phyloP scores from a whole-genome alignment of 2,888 invertebrate species.

The Melanophora roralis region DNA sequence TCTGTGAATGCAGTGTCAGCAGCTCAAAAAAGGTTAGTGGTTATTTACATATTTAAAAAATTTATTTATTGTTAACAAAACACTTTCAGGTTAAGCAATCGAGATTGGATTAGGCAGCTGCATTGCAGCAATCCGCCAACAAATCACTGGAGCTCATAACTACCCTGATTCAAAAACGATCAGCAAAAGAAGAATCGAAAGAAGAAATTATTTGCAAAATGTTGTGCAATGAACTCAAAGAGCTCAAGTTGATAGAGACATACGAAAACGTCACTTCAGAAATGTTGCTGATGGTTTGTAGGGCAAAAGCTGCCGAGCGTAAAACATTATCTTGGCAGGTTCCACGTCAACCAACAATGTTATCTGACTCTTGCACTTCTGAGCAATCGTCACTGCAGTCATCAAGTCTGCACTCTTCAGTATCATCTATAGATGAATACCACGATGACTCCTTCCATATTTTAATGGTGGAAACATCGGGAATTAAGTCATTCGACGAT shows the following conservation, averaged over 20 bases:
- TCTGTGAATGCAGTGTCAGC: conserved; percentile 6
- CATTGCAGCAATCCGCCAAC: conserved; percentile 14
- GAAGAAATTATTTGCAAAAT: conserved; percentile 15
- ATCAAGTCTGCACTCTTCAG: neutral
- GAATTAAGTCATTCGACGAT: conserved; percentile 5
- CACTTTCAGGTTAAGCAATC: conserved; percentile 1
- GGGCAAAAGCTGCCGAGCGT: conserved; percentile 12
- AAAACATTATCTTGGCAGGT: conserved; percentile 6
- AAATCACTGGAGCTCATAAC: conserved; percentile 13
- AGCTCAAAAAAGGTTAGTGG: conserved; percentile 8
- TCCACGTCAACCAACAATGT: neutral
- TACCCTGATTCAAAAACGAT: neutral
- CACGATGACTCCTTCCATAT: neutral
- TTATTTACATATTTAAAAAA: conserved; percentile 12
- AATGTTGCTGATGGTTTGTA: conserved; percentile 13
- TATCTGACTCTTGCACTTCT: neutral
- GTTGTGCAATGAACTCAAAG: neutral
- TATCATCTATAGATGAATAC: neutral
- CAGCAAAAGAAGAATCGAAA: neutral
- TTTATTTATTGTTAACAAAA: conserved; percentile 7
- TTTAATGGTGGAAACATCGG: neutral
- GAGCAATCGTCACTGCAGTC: conserved; percentile 12
- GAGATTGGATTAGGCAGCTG: conserved; percentile 1
- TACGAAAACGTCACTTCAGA: conserved; percentile 10
- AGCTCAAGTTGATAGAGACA: neutral